These are phyloP conservation scores for Lampropteryx suffumata DNA, from an alignment of 2,888 invertebrate species.

Conservation along the genomic window DNA sequence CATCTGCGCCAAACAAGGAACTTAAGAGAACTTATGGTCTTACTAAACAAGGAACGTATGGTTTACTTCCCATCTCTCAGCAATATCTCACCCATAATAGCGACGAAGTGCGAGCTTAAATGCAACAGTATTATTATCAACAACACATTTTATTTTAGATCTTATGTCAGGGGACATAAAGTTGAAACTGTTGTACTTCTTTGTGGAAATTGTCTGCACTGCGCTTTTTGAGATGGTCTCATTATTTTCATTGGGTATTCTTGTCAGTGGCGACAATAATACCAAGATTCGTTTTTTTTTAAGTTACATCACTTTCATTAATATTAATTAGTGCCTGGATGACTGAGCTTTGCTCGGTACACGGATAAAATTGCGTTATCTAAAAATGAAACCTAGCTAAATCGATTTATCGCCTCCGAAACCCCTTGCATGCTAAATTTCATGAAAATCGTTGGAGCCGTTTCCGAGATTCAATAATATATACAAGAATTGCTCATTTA, in stretches of 20 bases:
- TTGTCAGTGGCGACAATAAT: constrained; percentile 17
- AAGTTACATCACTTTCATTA: neutral
- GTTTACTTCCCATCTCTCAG: constrained; percentile 9
- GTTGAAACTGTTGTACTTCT: constrained; percentile 14
- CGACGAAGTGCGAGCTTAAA: constrained; percentile 21
- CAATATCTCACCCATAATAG: constrained; percentile 23
- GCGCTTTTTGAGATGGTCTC: constrained; percentile 20
- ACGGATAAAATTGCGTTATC: too few species aligned
- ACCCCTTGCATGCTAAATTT: too few species aligned
- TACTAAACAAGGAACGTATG: constrained; percentile 11
- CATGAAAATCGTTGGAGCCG: too few species aligned
- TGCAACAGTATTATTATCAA: constrained; percentile 11
- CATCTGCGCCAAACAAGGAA: constrained; percentile 6
- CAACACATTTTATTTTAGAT: constrained; percentile 3
- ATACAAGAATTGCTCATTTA: too few species aligned
- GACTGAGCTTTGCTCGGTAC: too few species aligned
- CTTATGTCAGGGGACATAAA: constrained; percentile 6
- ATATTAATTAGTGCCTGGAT: too few species aligned
- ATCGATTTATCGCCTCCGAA: too few species aligned
- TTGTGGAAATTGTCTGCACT: constrained; percentile 19
- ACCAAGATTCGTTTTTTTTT: neutral
- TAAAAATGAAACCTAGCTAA: too few species aligned
- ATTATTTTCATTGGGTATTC: constrained; percentile 26
- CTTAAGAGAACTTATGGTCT: constrained; percentile 12
- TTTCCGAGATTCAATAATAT: too few species aligned